Percentiles rank a stretch among this genome's conserved stretches.
These are phyloP conservation scores for Melipona bicolor DNA, from an alignment of 2,888 invertebrate species.

Conservation along the genomic window DNA sequence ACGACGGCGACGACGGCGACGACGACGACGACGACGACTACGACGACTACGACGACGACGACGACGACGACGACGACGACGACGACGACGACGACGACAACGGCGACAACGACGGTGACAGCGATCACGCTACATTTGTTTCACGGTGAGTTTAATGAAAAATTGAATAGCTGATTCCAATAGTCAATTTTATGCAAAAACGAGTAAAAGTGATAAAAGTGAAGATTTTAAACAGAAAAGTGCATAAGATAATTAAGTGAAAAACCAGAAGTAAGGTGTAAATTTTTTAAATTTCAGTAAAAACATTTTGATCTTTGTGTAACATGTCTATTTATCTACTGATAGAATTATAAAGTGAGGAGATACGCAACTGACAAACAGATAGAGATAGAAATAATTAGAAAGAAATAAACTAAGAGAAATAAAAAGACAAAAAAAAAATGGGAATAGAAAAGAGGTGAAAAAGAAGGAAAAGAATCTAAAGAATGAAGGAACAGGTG, in stretches of 20 bases:
- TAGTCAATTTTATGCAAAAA: neutral
- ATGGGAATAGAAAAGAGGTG: neutral
- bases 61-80: constrained; percentile 47
- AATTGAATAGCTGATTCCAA: constrained; percentile 11
- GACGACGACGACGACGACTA: neutral
- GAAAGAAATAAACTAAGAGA: constrained; percentile 48
- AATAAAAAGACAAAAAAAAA: constrained; percentile 2
- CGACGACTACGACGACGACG: constrained; percentile 44
- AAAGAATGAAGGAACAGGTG: constrained; percentile 65
- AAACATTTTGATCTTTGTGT: neutral
- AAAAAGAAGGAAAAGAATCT: constrained; percentile 10
- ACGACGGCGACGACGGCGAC: constrained; percentile 48
- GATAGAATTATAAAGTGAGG: constrained; percentile 10
- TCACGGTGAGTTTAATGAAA: constrained; percentile 57
- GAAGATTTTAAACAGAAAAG: neutral
- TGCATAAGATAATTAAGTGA: neutral
- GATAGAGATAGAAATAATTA: constrained; percentile 11
- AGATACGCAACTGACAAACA: constrained; percentile 7
- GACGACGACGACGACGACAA: constrained; percentile 44
- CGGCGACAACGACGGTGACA: constrained; percentile 48
- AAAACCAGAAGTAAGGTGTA: neutral
- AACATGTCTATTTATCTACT: neutral
- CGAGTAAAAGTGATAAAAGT: neutral
- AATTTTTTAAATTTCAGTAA: neutral
- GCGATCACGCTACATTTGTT: constrained; percentile 59